Conservation (phyloP, 2,797 vertebrate genomes). For the Sarcophilus harrisii region DNA sequence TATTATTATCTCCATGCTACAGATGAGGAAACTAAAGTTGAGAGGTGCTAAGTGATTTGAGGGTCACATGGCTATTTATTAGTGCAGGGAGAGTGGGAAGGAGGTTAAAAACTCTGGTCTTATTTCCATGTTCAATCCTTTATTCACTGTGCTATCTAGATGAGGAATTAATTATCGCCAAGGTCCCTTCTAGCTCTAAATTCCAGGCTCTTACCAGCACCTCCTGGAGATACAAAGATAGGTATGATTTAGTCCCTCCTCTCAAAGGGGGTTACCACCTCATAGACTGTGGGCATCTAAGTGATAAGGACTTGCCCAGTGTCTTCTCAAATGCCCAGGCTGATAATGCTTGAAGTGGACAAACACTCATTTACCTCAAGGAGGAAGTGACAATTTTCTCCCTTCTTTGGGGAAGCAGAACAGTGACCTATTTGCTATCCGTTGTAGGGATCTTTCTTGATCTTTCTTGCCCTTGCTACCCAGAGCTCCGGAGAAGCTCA, state of each 20-base stretch:
- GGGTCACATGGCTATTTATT: not conserved
- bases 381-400: not conserved
- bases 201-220: not conserved
- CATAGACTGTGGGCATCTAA: not conserved
- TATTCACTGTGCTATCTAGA: not conserved
- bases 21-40: not conserved
- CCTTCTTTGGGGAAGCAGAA: not conserved
- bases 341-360: not conserved
- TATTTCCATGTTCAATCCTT: not conserved
- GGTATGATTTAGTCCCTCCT: not conserved
- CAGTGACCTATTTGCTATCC: not conserved
- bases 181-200: not conserved
- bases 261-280: too few relatives aligned
- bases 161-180: not conserved
- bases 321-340: not conserved
- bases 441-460: not conserved
- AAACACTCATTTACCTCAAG: not conserved
- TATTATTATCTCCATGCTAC: not conserved
- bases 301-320: not conserved
- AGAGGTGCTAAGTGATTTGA: not conserved
- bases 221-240: not conserved
- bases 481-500: slow-evolving; percentile 9
- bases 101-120: not conserved
- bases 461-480: not conserved
- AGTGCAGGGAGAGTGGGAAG: not conserved